phyloP scores from a whole-genome alignment of 2,888 invertebrate genomes.

The Chamaedrilus cognettii region DNA sequence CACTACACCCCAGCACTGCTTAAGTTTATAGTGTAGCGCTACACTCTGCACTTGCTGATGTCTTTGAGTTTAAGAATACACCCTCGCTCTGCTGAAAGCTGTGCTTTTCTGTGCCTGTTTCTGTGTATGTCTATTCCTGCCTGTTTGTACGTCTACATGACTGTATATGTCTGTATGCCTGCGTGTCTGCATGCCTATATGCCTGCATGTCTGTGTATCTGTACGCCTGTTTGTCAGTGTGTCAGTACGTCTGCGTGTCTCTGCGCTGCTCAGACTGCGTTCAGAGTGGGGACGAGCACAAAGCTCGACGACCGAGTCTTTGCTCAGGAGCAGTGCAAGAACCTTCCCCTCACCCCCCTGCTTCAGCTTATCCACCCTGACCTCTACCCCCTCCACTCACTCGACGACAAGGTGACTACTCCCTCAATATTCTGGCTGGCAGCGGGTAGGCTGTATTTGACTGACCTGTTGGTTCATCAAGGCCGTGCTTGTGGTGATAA shows the following conservation, averaged over 20 bases:
- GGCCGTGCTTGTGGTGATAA: no score
- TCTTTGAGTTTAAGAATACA: no score
- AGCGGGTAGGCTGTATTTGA: no score
- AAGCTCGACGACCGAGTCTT: slow-evolving; percentile 90
- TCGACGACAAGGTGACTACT: slow-evolving; percentile 64
- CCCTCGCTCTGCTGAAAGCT: no score
- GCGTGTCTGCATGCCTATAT: background rate
- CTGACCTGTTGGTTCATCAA: no score
- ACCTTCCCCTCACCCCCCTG: slow-evolving; percentile 77
- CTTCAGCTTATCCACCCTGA: slow-evolving; percentile 88
- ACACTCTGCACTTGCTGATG: no score
- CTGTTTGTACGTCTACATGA: background rate
- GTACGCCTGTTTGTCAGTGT: background rate
- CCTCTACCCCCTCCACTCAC: slow-evolving; percentile 81
- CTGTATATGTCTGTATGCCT: background rate
- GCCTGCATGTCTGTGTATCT: background rate
- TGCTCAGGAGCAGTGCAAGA: slow-evolving; percentile 93
- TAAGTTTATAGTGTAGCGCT: no score
- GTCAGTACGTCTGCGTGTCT: no score
- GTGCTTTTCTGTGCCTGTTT: no score
- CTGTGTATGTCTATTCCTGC: background rate
- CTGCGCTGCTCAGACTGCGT: slow-evolving; percentile 71
- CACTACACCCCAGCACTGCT: no score
- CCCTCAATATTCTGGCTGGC: no score
- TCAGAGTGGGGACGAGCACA: slow-evolving; percentile 84